Base-by-base conservation (phyloP, 2,113 vertebrate genomes). In the Ochotona curzoniae region DNA sequence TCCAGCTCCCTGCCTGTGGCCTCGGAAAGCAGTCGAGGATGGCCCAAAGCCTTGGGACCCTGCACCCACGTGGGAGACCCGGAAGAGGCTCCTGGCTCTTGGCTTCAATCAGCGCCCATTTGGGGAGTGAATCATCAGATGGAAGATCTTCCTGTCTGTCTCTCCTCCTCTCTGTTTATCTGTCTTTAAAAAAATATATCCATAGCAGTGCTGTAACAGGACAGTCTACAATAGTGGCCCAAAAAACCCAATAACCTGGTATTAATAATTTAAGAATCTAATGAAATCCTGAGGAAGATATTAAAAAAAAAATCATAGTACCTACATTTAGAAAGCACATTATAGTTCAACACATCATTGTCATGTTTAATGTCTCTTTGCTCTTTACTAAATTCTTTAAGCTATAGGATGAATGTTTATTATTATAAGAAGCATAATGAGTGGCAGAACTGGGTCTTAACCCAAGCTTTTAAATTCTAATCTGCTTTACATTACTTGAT, bases 371-470 rank as follows among this genome's bases (percentile, higher is more conserved):
- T 74, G 8, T 87, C 66, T 76, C 78, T 73, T 61, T 87, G 28
- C 32, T 83, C 44, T 32, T 95, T n/a, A 90, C 35, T 89, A 81
- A 93, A 85, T 86, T 51, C n/a, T 93, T 70, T 74, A 8, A 14
- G 44, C 6, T 28, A 73, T 70, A 83, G 85, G 44, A 87, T 32
- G 44, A 35, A 1, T 92, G 83, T 51, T 89, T 90, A 80, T 69
- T 89, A 61, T 32, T 80, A 74, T 61, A 80, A 93, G 38, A 86
- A 85, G 49, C 30, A 93, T 23, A 82, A 89, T 17, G 47, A 76
- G 51, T 80, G 49, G 63, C 61, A 90, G 63, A 83, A 54, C 5
- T 44, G 20, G 28, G 28, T 70, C 49, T 90, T 88, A 51, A 81
- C 23, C 21, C 30, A 82, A 63, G 49, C 23, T 23, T 79, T 88